Conservation (phyloP, 1,140 invertebrate genomes). For the Drosophila tristis region DNA sequence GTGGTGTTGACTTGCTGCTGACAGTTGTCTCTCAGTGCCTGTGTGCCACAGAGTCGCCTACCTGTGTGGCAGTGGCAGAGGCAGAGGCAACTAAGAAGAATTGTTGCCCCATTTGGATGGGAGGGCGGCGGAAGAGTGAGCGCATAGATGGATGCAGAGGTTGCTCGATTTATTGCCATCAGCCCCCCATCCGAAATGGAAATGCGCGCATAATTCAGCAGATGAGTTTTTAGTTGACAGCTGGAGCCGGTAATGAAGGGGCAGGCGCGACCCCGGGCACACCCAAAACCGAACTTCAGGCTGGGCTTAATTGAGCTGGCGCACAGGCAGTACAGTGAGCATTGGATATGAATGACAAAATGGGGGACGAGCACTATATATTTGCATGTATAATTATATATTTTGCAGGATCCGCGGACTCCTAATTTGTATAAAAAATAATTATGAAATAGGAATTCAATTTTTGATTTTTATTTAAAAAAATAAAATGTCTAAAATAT, state of each 20-base stretch:
- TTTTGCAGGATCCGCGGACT: neutral
- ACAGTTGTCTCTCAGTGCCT: constrained; percentile 50
- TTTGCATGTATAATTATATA: too few relatives aligned
- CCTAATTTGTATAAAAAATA: neutral
- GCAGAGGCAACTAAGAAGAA: constrained; percentile 8
- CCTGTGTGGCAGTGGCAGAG: constrained; percentile 26
- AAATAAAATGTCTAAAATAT: too few relatives aligned
- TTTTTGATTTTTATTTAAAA: neutral
- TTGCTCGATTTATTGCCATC: constrained; percentile 59
- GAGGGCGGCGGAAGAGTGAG: neutral
- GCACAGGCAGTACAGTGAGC: constrained; percentile 1
- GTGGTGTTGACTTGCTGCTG: constrained; percentile 63
- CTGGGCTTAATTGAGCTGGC: constrained; percentile 41
- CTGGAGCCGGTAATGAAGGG: constrained; percentile 2
- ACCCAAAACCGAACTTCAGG: constrained; percentile 6
- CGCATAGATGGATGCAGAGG: neutral
- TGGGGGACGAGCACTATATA: too few relatives aligned
- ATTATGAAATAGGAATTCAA: too few relatives aligned
- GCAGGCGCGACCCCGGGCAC: neutral
- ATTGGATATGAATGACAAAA: neutral
- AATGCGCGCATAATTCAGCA: constrained; percentile 60
- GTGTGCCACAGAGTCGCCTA: constrained; percentile 38
- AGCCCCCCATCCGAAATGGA: constrained; percentile 7
- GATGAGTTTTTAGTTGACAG: constrained; percentile 63
- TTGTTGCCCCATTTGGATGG: constrained; percentile 7